Evolutionary conservation across 2,888 invertebrate species (phyloP).

Genomic region (Schizotus pectinicornis): DNA sequence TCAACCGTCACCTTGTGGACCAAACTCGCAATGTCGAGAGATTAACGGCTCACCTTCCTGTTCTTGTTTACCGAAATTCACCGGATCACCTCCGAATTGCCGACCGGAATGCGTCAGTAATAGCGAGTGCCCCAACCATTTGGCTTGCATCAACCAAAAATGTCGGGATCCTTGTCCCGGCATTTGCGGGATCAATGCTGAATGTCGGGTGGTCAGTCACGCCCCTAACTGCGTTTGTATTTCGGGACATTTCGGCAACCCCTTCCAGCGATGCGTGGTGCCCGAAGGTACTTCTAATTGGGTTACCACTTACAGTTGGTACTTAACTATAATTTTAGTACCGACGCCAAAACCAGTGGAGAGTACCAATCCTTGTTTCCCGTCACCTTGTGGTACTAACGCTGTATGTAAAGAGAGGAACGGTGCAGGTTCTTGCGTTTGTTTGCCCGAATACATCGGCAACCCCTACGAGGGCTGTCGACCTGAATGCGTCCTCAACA

Average conservation of each 20-base stretch:
- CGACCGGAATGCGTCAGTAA: conserved; percentile 76
- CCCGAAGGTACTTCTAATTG: conserved; percentile 25
- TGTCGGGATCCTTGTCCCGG: conserved; percentile 77
- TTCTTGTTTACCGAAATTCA: conserved; percentile 72
- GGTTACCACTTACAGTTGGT: not conserved
- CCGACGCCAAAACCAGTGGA: conserved; percentile 45
- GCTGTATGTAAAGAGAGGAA: conserved; percentile 68
- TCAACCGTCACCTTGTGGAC: conserved; percentile 77
- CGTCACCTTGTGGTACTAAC: conserved; percentile 72
- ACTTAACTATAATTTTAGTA: conserved; percentile 18
- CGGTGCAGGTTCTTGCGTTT: conserved; percentile 70
- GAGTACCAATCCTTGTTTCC: conserved; percentile 64
- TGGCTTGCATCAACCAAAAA: conserved; percentile 75
- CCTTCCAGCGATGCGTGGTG: conserved; percentile 16
- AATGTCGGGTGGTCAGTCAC: conserved; percentile 78
- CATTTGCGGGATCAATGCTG: conserved; percentile 74
- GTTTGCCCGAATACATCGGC: conserved; percentile 67
- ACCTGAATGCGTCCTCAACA: conserved; percentile 75
- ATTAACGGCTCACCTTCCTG: conserved; percentile 73
- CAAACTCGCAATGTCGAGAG: conserved; percentile 68
- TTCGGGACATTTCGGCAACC: conserved; percentile 58
- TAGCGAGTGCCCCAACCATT: conserved; percentile 71
- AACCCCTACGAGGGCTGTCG: conserved; percentile 77
- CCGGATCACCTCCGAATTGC: conserved; percentile 76
- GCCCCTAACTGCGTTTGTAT: conserved; percentile 80